A percentile compares a stretch with the other conserved stretches of the same genome.
Evolutionary conservation across 2,888 invertebrate species (phyloP).

Genomic region (Rhorus exstirpatorius): DNA sequence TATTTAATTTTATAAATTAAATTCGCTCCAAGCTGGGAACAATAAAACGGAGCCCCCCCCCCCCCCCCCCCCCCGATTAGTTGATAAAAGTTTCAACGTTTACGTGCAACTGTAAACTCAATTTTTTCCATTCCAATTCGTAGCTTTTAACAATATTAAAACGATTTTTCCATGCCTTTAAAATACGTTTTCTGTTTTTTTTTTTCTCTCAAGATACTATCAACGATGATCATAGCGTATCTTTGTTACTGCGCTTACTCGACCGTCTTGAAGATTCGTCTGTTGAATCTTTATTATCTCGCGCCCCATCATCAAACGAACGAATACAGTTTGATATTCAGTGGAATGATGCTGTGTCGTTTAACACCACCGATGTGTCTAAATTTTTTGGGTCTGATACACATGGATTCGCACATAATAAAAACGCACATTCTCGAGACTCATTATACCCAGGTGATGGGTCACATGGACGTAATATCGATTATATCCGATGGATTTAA

Average conservation of each 20-base stretch:
- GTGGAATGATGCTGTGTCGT: slow-evolving; percentile 99
- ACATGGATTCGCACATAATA: slow-evolving; percentile 98
- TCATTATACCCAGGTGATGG: slow-evolving; percentile 99
- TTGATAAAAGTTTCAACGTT: too few relatives aligned
- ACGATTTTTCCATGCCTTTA: neutral
- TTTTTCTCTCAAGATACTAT: slow-evolving; percentile 91
- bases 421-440: slow-evolving; percentile 94
- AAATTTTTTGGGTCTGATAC: slow-evolving; percentile 98
- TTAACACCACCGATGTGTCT: slow-evolving; percentile 99
- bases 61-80: too few relatives aligned
- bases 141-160: too few relatives aligned
- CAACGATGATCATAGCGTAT: slow-evolving; percentile 96
- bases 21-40: too few relatives aligned
- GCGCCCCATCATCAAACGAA: slow-evolving; percentile 99
- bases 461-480: slow-evolving; percentile 99
- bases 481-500: slow-evolving; percentile 99
- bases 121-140: too few relatives aligned
- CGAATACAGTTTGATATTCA: slow-evolving; percentile 99
- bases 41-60: too few relatives aligned
- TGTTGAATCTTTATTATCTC: slow-evolving; percentile 98
- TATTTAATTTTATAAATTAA: too few relatives aligned
- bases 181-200: neutral
- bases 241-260: slow-evolving; percentile 99
- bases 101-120: too few relatives aligned
- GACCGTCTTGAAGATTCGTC: slow-evolving; percentile 97